Base-by-base conservation (phyloP, 2,113 vertebrate genomes). In the Zootoca vivipara region DNA sequence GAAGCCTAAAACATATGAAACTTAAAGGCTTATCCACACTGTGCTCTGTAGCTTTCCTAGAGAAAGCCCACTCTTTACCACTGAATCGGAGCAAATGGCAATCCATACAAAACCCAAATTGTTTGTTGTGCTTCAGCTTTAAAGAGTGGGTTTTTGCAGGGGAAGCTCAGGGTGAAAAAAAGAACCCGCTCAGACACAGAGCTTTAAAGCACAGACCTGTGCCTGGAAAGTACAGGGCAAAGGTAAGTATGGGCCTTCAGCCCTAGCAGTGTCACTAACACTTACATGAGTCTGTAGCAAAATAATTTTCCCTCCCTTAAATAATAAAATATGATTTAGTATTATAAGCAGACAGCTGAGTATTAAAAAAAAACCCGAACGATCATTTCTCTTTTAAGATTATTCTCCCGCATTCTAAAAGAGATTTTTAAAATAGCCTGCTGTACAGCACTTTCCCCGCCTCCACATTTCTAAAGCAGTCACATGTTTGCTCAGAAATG, bases 401-500 rank as follows among this genome's bases (percentile, higher is more conserved):
- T 67, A 83, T 7, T 62, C 12, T 40, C 30, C 75, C 84, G 80
- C 87, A 81, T 67, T 70, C 40, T 1, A 8, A 52, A 42, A 74
- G 81, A 87, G 46, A 74, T 82, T 12, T 38, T 81, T 8, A 18
- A 73, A 42, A 56, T 67, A 82, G 1, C 3, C 52, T 86, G 62
- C 91, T 24, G 89, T 85, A 5, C 16, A 0, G 0, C 78, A 13
- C 88, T 58, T 92, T 92, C 94, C 93, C 90, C 80, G 86, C 42
- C 78, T 82, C 85, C 0, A 81, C 93, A 91, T 92, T 94, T 92
- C 89, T 81, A 33, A 65, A 28, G 13, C 70, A 0, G 81, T 89
- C 89, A 77, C 90, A 67, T 85, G 91, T 22, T 28, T 0, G 52
- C 89, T 1, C 6, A 78, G 64, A 85, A 3, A 95, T 95, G 88